Evolutionary conservation across 2,888 invertebrate genomes (phyloP), one percentile per base, ranked within the genome.

Genomic region (Endotricha flammealis): DNA sequence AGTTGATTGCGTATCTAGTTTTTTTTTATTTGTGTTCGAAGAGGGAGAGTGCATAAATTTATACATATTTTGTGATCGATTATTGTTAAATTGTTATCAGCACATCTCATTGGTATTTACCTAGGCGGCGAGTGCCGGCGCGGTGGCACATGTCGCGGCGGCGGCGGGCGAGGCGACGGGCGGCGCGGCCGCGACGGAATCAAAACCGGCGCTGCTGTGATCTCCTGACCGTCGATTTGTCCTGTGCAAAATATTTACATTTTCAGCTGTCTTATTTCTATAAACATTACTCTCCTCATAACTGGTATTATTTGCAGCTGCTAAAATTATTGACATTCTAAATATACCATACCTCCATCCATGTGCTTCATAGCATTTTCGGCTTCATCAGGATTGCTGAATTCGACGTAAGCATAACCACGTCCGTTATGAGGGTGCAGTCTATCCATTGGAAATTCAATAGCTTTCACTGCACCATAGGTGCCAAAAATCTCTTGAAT

Each of bases 351-450:
- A 91, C 94, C 99, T 68, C 98, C 99, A 82, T 99, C 98, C 99
- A 99, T 99, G 67, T 98, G 97, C 76, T 98, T 98, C 92, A 99
- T 96, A 0, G 99, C 99, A 74, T 97, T 97, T 71, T 98, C 98
- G 11, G 99, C 98, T 75, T 98, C 98, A 52, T 98, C 98, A 0
- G 97, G 89, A 36, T 92, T 95, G 48, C 91, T 93, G 78, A 94
- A 99, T 64, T 99, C 99, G 1, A 99, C 95, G 73, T 98, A 99
- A 7, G 97, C 97, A 76, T 95, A 95, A 1, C 98, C 97, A 14
- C 95, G 90, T n/a, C 95, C 95, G 52, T 95, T 90, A 64, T 94
- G 93, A 0, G 93, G 91, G 75, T 99, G 98, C 36, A 93, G 87
- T 46, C 97, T 91, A 63, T 99, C 98, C 44, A 90, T 88, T 0